Evolutionary conservation across 1,140 invertebrate genomes (phyloP).

Genomic region (Dinoponera quadriceps): DNA sequence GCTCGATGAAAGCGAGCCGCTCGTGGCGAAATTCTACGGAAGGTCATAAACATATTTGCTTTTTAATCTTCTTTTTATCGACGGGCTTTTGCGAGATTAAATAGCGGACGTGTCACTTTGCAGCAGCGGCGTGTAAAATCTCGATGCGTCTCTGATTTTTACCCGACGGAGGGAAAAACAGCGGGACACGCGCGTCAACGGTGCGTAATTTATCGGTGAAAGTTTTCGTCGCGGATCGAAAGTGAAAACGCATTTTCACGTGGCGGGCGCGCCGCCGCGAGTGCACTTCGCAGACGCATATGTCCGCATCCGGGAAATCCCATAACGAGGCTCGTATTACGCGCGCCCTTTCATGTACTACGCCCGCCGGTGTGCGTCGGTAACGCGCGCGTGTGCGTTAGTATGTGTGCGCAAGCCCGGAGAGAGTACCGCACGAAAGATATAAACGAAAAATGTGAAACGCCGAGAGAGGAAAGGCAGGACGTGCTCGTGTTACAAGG

Average conservation of each 20-base stretch:
- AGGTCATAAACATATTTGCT: neutral
- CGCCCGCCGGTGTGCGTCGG: neutral
- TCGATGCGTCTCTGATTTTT: slow-evolving; percentile 1
- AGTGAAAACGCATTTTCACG: slow-evolving; percentile 71
- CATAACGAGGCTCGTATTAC: slow-evolving; percentile 67
- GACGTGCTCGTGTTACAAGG: slow-evolving; percentile 58
- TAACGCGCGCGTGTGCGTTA: neutral
- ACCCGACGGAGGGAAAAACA: neutral
- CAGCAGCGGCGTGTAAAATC: neutral
- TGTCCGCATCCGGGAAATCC: slow-evolving; percentile 56
- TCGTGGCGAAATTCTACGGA: neutral
- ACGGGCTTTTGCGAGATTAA: neutral
- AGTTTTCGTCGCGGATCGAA: slow-evolving; percentile 48
- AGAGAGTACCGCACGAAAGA: slow-evolving; percentile 43
- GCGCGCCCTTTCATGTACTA: slow-evolving; percentile 48
- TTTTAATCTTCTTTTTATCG: neutral
- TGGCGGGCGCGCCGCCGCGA: slow-evolving; percentile 30
- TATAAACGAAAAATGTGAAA: slow-evolving; percentile 55
- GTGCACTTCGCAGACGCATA: slow-evolving; percentile 50
- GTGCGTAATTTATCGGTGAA: slow-evolving; percentile 61
- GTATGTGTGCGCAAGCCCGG: neutral
- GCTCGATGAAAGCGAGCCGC: too few relatives aligned
- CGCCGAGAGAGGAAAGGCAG: slow-evolving; percentile 25
- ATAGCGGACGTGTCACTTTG: neutral
- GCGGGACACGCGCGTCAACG: too few relatives aligned